Base-by-base conservation (phyloP, 92 coral and sea anemone genomes). In the Porites lobata region DNA sequence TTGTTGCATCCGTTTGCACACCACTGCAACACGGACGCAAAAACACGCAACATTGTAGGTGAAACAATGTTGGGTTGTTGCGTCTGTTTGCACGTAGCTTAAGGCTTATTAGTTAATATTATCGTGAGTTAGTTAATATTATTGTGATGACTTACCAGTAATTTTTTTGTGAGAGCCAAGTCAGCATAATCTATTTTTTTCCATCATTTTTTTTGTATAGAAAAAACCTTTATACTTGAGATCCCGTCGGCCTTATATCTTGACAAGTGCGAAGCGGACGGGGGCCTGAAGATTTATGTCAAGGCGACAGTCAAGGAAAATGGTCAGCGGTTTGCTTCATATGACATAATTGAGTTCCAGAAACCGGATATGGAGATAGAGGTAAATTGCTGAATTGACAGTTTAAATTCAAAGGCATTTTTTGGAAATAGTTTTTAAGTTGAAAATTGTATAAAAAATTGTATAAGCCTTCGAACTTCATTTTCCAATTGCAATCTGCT, bases 241-340 rank as follows among this genome's bases (percentile, higher is more conserved):
- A 12, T 84, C 51, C 87, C 80, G 4, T 72, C 87, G 53, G 59
- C 87, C 32, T 19, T 84, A n/a, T 84, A 84, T 50, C 58, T 84
- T 47, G 80, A 65, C 26, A 84, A 84, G 58, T 84, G 87, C 18
- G 73, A 84, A 64, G 87, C 87, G 32, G 87, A 84, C 26, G 87
- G 87, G 15, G 87, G 87, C 9, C 73, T 84, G 62, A 84, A 84
- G 65, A 47, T 84, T 6, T 84, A 84, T 63, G 80, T 84, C 73
- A 84, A 73, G 73, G 87, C 80, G 0, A 73, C 73, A 24, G 87
- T 84, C 24, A 21, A 50, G 65, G 87, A 84, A 65, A 84, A 75
- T 74, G 87, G 65, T 15, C 87, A 84, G 87, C 63, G 81, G 51
- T 84, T 73, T 22, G 87, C 87, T 62, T 47, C 87, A 18, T 84